Evolutionary conservation across 2,113 vertebrate species (phyloP), one percentile per base, ranked within the genome.

Genomic region (Motacilla tschutschensis): DNA sequence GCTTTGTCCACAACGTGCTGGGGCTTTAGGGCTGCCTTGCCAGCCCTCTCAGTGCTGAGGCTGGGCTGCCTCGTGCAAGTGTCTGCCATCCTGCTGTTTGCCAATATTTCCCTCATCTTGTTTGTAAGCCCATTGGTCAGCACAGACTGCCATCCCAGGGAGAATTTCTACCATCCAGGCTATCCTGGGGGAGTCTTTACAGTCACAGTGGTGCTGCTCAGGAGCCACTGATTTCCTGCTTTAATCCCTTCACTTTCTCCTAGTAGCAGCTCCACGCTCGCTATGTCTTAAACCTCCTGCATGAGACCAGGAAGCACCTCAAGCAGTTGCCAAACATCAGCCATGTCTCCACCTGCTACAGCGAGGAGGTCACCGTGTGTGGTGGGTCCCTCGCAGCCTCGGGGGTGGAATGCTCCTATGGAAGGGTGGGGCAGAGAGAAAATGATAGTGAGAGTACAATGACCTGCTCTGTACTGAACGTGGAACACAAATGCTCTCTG

Each of bases 211-310:
- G 19, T 51, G 63, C 33, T 91, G 83, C 50, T 79, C 46, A 48
- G 58, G 69, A 31, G 31, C 38, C 50, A 19, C n/a, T 41, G 40
- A 71, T 85, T 85, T 63, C 93, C 91, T 78, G 81, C 83, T 89
- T 89, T 90, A 83, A 90, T 67, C 54, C 62, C 59, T 77, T 65
- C 22, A 20, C 71, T 97, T 98, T 95, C 79, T 96, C 97, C 98
- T 81, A 97, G 97, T 98, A 99, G 99, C 98, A 98, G 97, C 98
- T 99, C 87, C 99, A 99, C 2, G 97, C 98, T 92, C 97, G 97
- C 12, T 99, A 99, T 36, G 98, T 99, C 93, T 96, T 99, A 92
- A 98, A 98, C 89, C 98, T 99, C 88, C 97, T 99, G 63, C 96
- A 97, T 3, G 98, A 99, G 88, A 97, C 98, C 28, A 98, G 97